phyloP scores from a whole-genome alignment of 2,113 vertebrate genomes.

The Baryphthengus martii region DNA sequence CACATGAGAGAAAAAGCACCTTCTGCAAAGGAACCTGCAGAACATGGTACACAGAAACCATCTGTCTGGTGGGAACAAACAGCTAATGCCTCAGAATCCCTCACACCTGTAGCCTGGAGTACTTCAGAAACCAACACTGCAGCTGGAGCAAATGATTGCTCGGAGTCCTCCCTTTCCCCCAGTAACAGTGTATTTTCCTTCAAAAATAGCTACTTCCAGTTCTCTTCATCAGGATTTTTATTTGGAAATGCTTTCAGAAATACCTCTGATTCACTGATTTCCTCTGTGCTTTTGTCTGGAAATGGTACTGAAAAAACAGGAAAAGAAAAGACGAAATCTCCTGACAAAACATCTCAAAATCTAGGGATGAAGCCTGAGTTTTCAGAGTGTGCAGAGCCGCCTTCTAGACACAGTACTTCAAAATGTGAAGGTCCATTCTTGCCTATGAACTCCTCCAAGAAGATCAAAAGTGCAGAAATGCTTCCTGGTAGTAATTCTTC shows the following conservation, averaged over 20 bases:
- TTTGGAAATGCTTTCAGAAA: neutral
- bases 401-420: neutral
- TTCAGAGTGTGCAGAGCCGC: neutral
- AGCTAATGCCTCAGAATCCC: neutral
- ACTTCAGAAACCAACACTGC: neutral
- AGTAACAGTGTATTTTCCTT: slow-evolving; percentile 8
- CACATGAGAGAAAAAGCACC: neutral
- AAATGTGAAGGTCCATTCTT: neutral
- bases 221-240: slow-evolving; percentile 8
- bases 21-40: neutral
- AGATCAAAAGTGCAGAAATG: neutral
- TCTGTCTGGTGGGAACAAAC: neutral
- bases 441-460: neutral
- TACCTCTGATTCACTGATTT: neutral
- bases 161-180: neutral
- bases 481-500: neutral
- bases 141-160: neutral
- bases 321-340: neutral
- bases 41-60: neutral
- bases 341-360: neutral
- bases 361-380: neutral
- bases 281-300: neutral
- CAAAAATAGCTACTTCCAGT: neutral
- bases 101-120: neutral
- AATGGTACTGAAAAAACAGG: neutral